Evolutionary conservation across 2,888 invertebrate genomes (phyloP), one percentile per base, ranked within the genome.

Genomic region (Heliconius hortense): DNA sequence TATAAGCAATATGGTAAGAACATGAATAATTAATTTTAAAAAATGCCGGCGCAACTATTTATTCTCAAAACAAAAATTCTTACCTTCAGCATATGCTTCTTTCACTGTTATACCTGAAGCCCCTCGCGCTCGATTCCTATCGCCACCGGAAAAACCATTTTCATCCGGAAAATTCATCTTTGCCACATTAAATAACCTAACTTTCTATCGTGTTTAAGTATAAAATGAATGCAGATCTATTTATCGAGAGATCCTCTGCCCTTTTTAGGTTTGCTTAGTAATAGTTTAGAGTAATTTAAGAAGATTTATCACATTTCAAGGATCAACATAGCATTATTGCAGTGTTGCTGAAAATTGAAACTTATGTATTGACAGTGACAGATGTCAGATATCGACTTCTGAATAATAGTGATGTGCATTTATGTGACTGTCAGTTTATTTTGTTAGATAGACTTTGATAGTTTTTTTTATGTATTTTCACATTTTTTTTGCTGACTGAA

Each of bases 131-230:
- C 84, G 84, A 68, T 81, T 81, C 60, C 79, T 80, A 79, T 85
- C 88, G 75, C 87, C 84, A 75, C 84, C 85, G 72, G 82, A 81
- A 79, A 83, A 82, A 53, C 82, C 82, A 82, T 85, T 84, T 81
- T 87, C 90, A 76, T 86, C 82, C n/a, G 89, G 84, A 87, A 86
- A 90, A 86, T 86, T 86, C 93, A 93, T 93, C 81, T 83, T 85
- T 78, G 70, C 79, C 85, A 82, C 78, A 80, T 83, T 84, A 82
- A 81, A 79, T 82, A 80, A 70, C 72, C 56, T 67, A 62, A 71
- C 71, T 68, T 43, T 72, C 26, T 60, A 56, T 43, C 15, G 39
- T 43, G n/a, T 15, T 21, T 56, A 56, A 31, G 5, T 21, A 72
- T 64, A 60, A 59, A 72, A 66, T 60, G 67, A 24, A 48, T 28